Evolutionary conservation across 2,888 invertebrate species (phyloP).

Genomic region (Sinodicranocentrus sp.): DNA sequence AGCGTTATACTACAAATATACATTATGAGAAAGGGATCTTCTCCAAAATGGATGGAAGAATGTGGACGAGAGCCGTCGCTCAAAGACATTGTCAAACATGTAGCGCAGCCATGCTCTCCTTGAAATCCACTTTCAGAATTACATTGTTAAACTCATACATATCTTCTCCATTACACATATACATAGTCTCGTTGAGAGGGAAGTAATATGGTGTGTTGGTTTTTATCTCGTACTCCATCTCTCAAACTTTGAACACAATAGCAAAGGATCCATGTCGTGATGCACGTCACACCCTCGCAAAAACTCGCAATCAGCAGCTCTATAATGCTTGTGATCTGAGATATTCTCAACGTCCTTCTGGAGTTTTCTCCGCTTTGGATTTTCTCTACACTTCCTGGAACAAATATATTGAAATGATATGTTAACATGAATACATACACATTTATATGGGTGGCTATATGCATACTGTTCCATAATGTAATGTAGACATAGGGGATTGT

Average conservation of each 20-base stretch:
- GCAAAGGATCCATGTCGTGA: slow-evolving; percentile 21
- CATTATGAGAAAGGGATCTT: background rate
- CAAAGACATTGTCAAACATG: too few species aligned
- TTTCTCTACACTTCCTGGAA: slow-evolving; percentile 32
- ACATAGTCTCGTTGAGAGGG: too few species aligned
- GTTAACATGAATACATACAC: too few species aligned
- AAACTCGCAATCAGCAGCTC: slow-evolving; percentile 28
- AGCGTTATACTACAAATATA: slow-evolving; percentile 42
- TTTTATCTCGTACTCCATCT: background rate
- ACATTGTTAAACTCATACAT: too few species aligned
- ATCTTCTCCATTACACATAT: too few species aligned
- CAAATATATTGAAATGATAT: slow-evolving; percentile 5
- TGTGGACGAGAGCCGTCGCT: too few species aligned
- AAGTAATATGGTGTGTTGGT: background rate
- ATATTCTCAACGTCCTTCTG: too few species aligned
- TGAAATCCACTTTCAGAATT: too few species aligned
- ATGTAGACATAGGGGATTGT: background rate
- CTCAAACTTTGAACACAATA: background rate
- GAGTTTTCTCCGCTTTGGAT: slow-evolving; percentile 26
- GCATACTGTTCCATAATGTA: background rate
- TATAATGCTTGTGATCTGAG: slow-evolving; percentile 28
- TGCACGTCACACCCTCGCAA: background rate
- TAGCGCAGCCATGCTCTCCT: too few species aligned
- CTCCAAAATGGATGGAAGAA: too few species aligned
- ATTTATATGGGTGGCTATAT: background rate